phyloP scores from a whole-genome alignment of 2,113 vertebrate genomes.

The Pseudorasbora parva region DNA sequence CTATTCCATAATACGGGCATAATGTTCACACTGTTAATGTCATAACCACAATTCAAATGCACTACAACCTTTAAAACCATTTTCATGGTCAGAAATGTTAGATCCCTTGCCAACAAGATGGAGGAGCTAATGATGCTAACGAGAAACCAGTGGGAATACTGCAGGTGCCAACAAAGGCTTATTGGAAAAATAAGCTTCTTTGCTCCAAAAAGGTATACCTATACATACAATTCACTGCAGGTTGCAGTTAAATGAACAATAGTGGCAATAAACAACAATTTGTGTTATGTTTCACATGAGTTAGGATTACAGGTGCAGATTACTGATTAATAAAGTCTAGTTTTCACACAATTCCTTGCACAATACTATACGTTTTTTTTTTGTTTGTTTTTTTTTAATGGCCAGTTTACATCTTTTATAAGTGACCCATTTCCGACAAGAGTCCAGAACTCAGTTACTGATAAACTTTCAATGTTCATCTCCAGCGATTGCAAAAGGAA shows the following conservation, averaged over 20 bases:
- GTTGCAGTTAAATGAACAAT: background rate
- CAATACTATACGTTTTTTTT: background rate
- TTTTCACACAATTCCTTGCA: background rate
- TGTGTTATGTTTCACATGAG: background rate
- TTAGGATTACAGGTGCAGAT: background rate
- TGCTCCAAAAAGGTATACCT: background rate
- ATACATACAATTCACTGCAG: background rate
- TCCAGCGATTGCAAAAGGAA: too few relatives aligned
- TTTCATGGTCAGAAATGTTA: constrained; percentile 7
- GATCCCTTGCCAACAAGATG: constrained; percentile 16
- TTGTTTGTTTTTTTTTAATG: too few relatives aligned
- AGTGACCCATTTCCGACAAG: too few relatives aligned
- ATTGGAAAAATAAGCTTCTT: background rate
- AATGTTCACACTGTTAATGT: background rate
- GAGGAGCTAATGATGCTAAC: constrained; percentile 15
- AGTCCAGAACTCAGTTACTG: too few relatives aligned
- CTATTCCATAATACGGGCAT: constrained; percentile 6
- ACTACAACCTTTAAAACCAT: background rate
- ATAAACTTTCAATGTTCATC: too few relatives aligned
- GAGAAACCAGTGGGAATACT: constrained; percentile 6
- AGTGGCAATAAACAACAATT: background rate
- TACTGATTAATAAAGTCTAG: background rate
- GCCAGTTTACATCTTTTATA: too few relatives aligned
- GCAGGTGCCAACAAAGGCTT: background rate
- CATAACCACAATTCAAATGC: constrained; percentile 11